These are phyloP conservation scores for Xenopus laevis DNA, from an alignment of 2,113 vertebrate species.

Conservation along the genomic window DNA sequence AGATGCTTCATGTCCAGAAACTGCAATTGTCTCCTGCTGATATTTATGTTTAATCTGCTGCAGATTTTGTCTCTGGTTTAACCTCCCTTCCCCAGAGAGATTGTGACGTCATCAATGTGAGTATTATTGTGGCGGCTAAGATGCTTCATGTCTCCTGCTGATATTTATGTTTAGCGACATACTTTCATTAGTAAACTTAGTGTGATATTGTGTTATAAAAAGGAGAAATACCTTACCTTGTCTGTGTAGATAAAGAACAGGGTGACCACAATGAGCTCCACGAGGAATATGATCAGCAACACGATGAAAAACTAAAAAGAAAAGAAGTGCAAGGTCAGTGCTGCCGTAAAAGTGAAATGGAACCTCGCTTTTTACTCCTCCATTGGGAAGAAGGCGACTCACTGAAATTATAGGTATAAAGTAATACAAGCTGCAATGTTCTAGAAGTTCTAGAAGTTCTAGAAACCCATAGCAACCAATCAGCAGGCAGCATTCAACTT, in stretches of 20 bases:
- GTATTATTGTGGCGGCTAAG: neutral
- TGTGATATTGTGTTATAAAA: neutral
- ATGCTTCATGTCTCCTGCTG: neutral
- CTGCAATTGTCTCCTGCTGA: neutral
- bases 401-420: too few relatives aligned
- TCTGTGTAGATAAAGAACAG: constrained; percentile 95
- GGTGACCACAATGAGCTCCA: constrained; percentile 84
- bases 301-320: constrained; percentile 88
- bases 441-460: too few relatives aligned
- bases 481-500: too few relatives aligned
- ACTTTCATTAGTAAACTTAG: neutral
- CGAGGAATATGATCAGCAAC: constrained; percentile 87
- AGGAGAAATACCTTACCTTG: constrained; percentile 68
- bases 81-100: neutral
- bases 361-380: neutral
- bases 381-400: too few relatives aligned
- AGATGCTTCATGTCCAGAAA: neutral
- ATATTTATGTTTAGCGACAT: neutral
- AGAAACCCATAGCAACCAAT: too few relatives aligned
- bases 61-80: neutral
- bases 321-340: neutral
- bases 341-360: neutral
- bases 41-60: neutral
- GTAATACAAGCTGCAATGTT: too few relatives aligned
- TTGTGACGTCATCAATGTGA: neutral